Evolutionary conservation across 2,888 invertebrate genomes (phyloP).

Genomic region (Eumerus sabulonum): DNA sequence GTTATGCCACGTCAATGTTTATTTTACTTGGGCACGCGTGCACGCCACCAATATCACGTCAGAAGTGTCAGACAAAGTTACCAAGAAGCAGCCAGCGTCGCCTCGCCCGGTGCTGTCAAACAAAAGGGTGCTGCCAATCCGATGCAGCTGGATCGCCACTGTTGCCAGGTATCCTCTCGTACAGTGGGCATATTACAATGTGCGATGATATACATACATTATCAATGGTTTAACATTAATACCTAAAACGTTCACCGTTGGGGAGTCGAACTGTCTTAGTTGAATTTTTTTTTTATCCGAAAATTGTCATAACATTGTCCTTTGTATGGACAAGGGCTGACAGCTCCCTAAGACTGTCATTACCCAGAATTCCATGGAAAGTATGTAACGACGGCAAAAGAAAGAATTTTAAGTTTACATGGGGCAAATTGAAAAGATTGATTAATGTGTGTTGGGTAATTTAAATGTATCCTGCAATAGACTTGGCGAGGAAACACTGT

Average conservation of each 20-base stretch:
- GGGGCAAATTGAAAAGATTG: constrained; percentile 9
- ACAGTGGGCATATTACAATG: too few species aligned
- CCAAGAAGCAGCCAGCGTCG: too few species aligned
- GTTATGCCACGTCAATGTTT: too few species aligned
- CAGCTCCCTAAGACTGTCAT: constrained; percentile 17
- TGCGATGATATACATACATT: too few species aligned
- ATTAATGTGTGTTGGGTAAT: constrained; percentile 21
- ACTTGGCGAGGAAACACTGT: constrained; percentile 29
- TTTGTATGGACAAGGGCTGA: constrained; percentile 14
- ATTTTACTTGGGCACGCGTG: too few species aligned
- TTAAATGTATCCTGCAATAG: constrained; percentile 26
- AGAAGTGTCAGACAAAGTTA: too few species aligned
- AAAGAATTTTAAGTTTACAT: constrained; percentile 26
- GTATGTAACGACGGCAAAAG: constrained; percentile 14
- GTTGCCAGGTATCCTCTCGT: too few species aligned
- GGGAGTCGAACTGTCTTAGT: constrained; percentile 14
- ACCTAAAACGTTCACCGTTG: constrained; percentile 22
- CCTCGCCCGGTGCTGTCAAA: too few species aligned
- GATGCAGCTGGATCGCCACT: too few species aligned
- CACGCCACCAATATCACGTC: too few species aligned
- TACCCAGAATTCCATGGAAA: constrained; percentile 31
- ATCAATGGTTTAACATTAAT: too few species aligned
- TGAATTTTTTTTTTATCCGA: constrained; percentile 22
- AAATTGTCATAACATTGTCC: constrained; percentile 21
- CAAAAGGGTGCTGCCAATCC: too few species aligned